Evolutionary conservation across 2,888 invertebrate species (phyloP), one percentile per base, ranked within the genome.

Genomic region (Drosophila neotestacea): DNA sequence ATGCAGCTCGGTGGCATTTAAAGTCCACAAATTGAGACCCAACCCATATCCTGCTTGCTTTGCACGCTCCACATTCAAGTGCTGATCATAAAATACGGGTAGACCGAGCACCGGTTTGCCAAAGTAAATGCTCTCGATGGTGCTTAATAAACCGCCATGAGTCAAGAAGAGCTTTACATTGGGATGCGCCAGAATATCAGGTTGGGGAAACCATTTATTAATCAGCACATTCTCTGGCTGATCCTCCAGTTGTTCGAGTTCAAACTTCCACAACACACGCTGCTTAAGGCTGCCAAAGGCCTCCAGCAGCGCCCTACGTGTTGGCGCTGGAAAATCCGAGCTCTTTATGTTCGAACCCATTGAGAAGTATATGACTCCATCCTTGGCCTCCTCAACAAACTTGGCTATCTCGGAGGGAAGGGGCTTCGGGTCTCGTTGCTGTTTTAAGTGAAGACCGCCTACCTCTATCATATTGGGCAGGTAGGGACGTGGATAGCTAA

Each of bases 41-140:
- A 92, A 63, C 0, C 92, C 93, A 77, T 90, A 93, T 10, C 94
- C 94, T n/a, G 88, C 85, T 5, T 86, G 75, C 56, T 90, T 92
- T 1, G 93, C 93, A 27, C 91, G 91, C 27, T 88, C 90, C 77
- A 94, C 92, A 77, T 94, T 94, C 36, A 93, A 70, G 47, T 92
- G 90, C 83, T 94, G 94, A 81, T 94, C 94, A 4, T 91, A 93
- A 64, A 93, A 93, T 6, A 94, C 82, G 0, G 94, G 94, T 52
- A 94, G 90, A 2, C 93, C 93, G 28, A 94, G 73, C 1, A 93
- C 80, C 0, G 94, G 93, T 11, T 93, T 92, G 2, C 93, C 93
- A 75, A 93, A 91, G 62, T 92, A 92, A 11, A 93, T 81, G 11
- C 93, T 91, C 78, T 93, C 93, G 0, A 91, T 93, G n/a, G 92